phyloP scores from a whole-genome alignment of 2,888 invertebrate genomes.

The Lycia hirtaria region DNA sequence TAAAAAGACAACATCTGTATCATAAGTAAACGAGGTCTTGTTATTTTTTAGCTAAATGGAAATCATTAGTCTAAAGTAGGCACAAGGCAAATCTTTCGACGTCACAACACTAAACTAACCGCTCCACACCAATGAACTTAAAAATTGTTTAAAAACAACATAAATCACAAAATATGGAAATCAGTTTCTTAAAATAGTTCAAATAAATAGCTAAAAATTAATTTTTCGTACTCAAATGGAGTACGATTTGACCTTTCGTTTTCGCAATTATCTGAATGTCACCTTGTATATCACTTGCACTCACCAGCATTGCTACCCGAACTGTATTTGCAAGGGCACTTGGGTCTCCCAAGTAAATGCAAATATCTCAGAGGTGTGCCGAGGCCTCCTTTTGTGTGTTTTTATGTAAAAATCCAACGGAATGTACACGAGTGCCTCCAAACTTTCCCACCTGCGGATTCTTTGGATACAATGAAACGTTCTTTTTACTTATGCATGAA shows the following conservation, averaged over 20 bases:
- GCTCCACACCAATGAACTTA: too few species aligned
- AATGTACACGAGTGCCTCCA: conserved; percentile 8
- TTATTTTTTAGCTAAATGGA: too few species aligned
- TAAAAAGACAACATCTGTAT: too few species aligned
- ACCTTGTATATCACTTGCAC: neutral
- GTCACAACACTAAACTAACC: too few species aligned
- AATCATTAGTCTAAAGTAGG: too few species aligned
- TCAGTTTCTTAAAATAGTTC: too few species aligned
- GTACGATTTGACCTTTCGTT: neutral
- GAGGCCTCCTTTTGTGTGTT: conserved; percentile 20
- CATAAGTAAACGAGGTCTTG: too few species aligned
- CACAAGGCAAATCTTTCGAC: too few species aligned
- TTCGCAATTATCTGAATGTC: neutral
- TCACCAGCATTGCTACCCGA: conserved; percentile 8
- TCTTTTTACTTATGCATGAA: conserved; percentile 10
- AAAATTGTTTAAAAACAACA: too few species aligned
- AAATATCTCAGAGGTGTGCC: conserved; percentile 14
- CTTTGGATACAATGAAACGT: conserved; percentile 17
- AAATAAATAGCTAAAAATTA: too few species aligned
- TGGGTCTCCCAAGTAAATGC: conserved; percentile 23
- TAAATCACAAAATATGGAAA: too few species aligned
- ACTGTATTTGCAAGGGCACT: conserved; percentile 10
- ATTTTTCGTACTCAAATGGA: too few species aligned
- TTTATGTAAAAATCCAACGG: conserved; percentile 11
- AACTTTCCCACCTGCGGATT: conserved; percentile 19